Evolutionary conservation across 1,140 invertebrate genomes (phyloP).

Genomic region (Sitobion miscanthi): DNA sequence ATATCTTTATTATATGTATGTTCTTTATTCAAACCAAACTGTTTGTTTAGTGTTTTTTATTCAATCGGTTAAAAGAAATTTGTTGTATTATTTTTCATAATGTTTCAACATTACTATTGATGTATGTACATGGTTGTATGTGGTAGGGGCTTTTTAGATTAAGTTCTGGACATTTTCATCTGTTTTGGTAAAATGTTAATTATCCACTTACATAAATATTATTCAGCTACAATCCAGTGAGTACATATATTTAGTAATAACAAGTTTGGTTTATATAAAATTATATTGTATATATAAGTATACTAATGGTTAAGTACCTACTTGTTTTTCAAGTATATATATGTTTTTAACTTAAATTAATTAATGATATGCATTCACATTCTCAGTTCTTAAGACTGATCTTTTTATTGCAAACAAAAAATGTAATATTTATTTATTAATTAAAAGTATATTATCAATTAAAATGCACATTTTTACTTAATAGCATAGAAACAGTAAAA

Average conservation of each 20-base stretch:
- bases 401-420: slow-evolving; percentile 10
- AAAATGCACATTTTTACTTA: background rate
- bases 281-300: background rate
- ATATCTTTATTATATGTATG: background rate
- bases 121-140: background rate
- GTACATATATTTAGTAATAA: background rate
- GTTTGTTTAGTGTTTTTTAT: background rate
- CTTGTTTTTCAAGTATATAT: slow-evolving; percentile 8
- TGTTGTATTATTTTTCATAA: background rate
- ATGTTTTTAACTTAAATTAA: background rate
- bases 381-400: slow-evolving; percentile 51
- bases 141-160: background rate
- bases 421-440: background rate
- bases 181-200: background rate
- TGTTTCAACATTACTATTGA: background rate
- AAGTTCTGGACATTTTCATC: background rate
- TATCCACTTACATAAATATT: background rate
- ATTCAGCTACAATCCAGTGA: background rate
- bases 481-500: background rate
- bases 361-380: background rate
- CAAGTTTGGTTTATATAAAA: background rate
- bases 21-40: slow-evolving; percentile 1
- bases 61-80: background rate
- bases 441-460: background rate
- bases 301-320: slow-evolving; percentile 8